Base-by-base conservation (phyloP, 2,888 invertebrate genomes). In the Dexiosoma caninum region DNA sequence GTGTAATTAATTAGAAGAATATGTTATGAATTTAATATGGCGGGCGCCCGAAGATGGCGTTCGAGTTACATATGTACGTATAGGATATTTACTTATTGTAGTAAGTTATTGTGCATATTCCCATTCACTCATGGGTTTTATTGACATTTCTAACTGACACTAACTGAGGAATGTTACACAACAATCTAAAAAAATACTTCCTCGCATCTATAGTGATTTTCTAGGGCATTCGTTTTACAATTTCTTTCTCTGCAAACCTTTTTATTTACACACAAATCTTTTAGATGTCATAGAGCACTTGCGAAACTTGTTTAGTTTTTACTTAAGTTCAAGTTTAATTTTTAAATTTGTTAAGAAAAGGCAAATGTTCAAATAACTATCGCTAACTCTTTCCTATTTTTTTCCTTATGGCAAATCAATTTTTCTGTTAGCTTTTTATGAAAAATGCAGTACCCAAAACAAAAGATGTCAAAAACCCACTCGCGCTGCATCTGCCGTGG, bases 361-460 rank as follows among this genome's bases (percentile, higher is more conserved):
- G 14, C 19, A 55, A 44, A 42, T 42, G 51, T 19, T 1, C 55
- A 42, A 32, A 21, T 19, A 55, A 46, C 23, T 51, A 42, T 71
- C 27, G 40, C 30, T 40, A 40, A 42, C 42, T n/a, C n/a, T n/a
- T 40, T 35, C 19, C n/a, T 59, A 23, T 32, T 53, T 71, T 55
- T 37, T 40, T 10, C 51, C 40, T 27, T 27, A 27, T n/a, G 60
- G 67, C 3, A 30, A 16, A 49, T 44, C 53, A 75, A 66, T 30
- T 70, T 75, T 75, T 75, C 51, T 70, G 12, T 57, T 62, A 46
- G 53, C 40, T 69, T 76, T 80, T 76, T 60, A 60, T 49, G 64
- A 60, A 70, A 70, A 75, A 14, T 55, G 10, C 16, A 66, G 40
- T 14, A 27, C 7, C 14, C n/a, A 27, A 2, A 30, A 14, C 35